Base-by-base conservation (phyloP, 1,140 invertebrate species). In the Drosophila mojavensis region DNA sequence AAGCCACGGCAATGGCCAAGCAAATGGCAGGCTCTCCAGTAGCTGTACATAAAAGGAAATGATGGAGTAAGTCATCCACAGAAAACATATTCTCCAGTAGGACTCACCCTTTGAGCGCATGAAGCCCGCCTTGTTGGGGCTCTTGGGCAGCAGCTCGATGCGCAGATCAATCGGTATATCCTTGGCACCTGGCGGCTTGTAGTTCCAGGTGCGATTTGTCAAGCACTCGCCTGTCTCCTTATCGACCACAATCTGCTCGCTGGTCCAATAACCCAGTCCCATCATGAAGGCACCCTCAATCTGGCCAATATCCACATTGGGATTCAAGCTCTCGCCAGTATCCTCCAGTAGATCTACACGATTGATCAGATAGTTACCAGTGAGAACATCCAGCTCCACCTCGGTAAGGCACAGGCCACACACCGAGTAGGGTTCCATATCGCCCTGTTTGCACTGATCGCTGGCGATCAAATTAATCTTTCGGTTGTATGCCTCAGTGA, bases 101-200 rank as follows among this genome's bases (percentile, higher is more conserved):
- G 41, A 62, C 97, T 96, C 94, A 88, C 83, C 83, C 95, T 97
- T 97, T 0, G 96, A 96, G 20, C 96, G 93, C n/a, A 97, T 93
- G 36, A 97, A 94, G 26, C 95, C 95, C 6, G 94, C 85, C 9
- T 94, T 93, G 93, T 97, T 97, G 43, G 95, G 93, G 10, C 94
- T 94, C 91, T 97, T 96, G 81, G 94, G 94, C 54, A 95, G 92
- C 48, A 98, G 93, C 39, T 95, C 94, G n/a, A 98, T 93, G 51
- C 96, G 94, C 77, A 97, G 96, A 93, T 97, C 96, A 3, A 96
- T 93, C 2, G 97, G 97, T 75, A 98, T 97, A 83, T 98, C 97
- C 90, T 96, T 96, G 0, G 94, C 94, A 39, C 96, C 94, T 1
- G 96, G 97, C 3, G 96, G 95, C 88, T 97, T 97, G 91, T 98